A percentile compares a stretch with the other conserved stretches of the same genome.
Conservation (phyloP, 2,888 invertebrate species). For the Ochropleura plecta region DNA sequence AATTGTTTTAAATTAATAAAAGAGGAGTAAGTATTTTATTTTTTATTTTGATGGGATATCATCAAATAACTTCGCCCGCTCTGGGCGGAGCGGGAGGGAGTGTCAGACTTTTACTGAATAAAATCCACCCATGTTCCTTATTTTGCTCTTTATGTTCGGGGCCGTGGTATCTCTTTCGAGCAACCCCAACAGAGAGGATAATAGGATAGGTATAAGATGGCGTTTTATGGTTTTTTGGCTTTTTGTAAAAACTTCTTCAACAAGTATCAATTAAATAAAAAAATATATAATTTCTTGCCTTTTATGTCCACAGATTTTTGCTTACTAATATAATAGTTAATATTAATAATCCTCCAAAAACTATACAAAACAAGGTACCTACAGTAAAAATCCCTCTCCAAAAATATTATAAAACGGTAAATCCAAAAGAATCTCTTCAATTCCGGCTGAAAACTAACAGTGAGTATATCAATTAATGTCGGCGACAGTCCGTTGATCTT, state of each 20-base stretch:
- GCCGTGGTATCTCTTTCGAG: too few species aligned
- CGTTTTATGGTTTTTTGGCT: background rate
- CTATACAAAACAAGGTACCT: conserved; percentile 2
- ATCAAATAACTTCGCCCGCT: too few species aligned
- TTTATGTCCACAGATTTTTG: too few species aligned
- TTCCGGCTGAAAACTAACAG: conserved; percentile 43
- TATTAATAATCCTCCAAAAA: background rate
- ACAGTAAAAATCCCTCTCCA: background rate
- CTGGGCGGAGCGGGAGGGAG: too few species aligned
- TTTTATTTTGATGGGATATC: too few species aligned
- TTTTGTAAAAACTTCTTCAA: background rate
- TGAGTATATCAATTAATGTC: conserved; percentile 59
- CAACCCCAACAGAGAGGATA: too few species aligned
- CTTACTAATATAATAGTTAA: background rate
- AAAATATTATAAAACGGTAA: conserved; percentile 18
- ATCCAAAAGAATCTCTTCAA: conserved; percentile 38
- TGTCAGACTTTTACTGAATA: too few species aligned
- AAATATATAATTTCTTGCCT: background rate
- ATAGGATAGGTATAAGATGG: background rate
- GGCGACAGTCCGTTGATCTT: conserved; percentile 58
- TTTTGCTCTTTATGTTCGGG: too few species aligned
- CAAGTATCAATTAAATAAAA: too few species aligned
- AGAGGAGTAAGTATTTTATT: background rate
- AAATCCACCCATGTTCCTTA: too few species aligned
- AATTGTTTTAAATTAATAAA: background rate